Base-by-base conservation (phyloP, 2,888 invertebrate species). In the Oligia latruncula region DNA sequence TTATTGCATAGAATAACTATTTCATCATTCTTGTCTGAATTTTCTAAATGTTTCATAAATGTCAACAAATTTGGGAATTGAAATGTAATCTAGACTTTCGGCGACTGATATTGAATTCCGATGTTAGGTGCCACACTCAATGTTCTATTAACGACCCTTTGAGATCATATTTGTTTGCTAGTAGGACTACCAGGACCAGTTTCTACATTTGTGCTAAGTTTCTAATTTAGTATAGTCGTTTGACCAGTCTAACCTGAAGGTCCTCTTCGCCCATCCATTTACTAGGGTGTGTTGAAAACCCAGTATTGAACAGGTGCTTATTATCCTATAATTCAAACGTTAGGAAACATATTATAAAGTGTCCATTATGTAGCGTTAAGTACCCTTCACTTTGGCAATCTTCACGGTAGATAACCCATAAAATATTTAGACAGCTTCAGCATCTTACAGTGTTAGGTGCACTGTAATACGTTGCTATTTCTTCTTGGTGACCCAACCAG, bases 331-430 rank as follows among this genome's bases (percentile, higher is more conserved):
- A 73, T 73, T 82, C 67, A 62, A 82, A 86, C 23, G 64, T 82
- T 86, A 74, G 71, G 86, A 82, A 87, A 84, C 52, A 40, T 72
- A 74, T 74, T 64, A 86, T 74, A 67, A 74, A 86, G 29, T 86
- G 58, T 65, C 66, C 66, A 78, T 83, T 83, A 75, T 66, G 43
- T 23, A 52, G 72, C 35, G 60, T 72, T 84, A 72, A 74, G 84
- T 75, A 87, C 87, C 87, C 67, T 84, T 85, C 85, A 84, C 87
- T 86, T 70, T 74, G 62, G 65, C 72, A 83, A 74, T 84, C 29
- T 76, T 80, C 71, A 80, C 62, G 76, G 80, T 86, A 70, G 78
- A 87, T 85, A 84, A 85, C 65, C 76, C 85, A 76, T 84, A 71
- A 74, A 80, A 74, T 73, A 73, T 80, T 85, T 71, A 79, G 29